Conservation (phyloP, 2,888 invertebrate genomes). For the Cosmia trapezina region DNA sequence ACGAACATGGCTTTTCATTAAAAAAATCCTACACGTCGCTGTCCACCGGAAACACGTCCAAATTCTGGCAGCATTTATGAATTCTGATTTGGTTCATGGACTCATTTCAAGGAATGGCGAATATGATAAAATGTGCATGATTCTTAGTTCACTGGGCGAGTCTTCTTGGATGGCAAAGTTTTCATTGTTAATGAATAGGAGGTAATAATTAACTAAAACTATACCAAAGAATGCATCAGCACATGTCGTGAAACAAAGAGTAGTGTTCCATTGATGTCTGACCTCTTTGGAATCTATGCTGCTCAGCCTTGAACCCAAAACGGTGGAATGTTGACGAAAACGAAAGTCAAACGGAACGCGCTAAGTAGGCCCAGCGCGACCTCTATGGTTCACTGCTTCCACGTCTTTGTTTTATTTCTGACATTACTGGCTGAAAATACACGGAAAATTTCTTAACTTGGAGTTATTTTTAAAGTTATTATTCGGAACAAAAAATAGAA, state of each 20-base stretch:
- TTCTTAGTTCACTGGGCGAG: too few species aligned
- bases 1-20: conserved; percentile 5
- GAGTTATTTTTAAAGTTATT: neutral
- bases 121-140: conserved; percentile 10
- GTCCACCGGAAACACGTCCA: conserved; percentile 52
- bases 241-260: conserved; percentile 22
- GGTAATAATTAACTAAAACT: conserved; percentile 2
- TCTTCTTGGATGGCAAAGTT: neutral
- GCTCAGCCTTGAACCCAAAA: conserved; percentile 82
- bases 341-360: conserved; percentile 75
- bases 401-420: conserved; percentile 51
- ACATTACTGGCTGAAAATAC: conserved; percentile 27
- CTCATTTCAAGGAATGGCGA: conserved; percentile 22
- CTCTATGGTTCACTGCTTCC: conserved; percentile 56
- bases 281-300: conserved; percentile 54
- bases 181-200: neutral
- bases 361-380: conserved; percentile 54
- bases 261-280: conserved; percentile 30
- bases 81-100: conserved; percentile 29
- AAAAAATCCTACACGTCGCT: conserved; percentile 41
- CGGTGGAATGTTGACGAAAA: conserved; percentile 79
- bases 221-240: neutral
- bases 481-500: neutral
- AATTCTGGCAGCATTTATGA: conserved; percentile 50
- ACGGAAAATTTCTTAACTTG: neutral